Conservation (phyloP, 1,140 invertebrate genomes). For the Daktulosphaira vitifoliae region DNA sequence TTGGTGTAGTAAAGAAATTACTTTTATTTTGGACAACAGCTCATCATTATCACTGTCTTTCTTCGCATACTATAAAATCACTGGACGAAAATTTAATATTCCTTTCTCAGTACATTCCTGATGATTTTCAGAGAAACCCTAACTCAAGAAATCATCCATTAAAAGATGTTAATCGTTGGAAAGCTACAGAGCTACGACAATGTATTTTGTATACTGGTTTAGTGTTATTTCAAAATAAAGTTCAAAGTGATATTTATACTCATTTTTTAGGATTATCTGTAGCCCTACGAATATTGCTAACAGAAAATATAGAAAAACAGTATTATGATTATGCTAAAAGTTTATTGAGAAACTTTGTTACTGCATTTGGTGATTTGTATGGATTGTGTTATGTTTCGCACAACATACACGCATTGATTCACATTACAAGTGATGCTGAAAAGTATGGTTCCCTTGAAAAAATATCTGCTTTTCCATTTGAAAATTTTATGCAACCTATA, state of each 20-base stretch:
- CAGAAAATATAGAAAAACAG: neutral
- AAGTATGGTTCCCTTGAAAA: constrained; percentile 38
- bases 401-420: constrained; percentile 40
- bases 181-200: neutral
- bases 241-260: neutral
- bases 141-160: neutral
- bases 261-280: neutral
- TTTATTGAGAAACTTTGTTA: neutral
- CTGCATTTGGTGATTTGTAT: neutral
- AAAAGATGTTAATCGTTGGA: neutral
- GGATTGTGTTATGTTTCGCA: constrained; percentile 21
- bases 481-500: constrained; percentile 43
- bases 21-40: neutral
- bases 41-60: neutral
- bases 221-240: neutral
- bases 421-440: constrained; percentile 43
- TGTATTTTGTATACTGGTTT: no score
- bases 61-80: neutral
- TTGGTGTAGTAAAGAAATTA: neutral
- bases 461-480: constrained; percentile 43
- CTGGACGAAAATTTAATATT: neutral
- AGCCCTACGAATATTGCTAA: neutral
- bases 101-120: neutral
- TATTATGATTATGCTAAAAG: neutral
- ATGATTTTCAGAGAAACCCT: neutral